phyloP scores from a whole-genome alignment of 1,140 invertebrate species.

The Vanessa tameamea region DNA sequence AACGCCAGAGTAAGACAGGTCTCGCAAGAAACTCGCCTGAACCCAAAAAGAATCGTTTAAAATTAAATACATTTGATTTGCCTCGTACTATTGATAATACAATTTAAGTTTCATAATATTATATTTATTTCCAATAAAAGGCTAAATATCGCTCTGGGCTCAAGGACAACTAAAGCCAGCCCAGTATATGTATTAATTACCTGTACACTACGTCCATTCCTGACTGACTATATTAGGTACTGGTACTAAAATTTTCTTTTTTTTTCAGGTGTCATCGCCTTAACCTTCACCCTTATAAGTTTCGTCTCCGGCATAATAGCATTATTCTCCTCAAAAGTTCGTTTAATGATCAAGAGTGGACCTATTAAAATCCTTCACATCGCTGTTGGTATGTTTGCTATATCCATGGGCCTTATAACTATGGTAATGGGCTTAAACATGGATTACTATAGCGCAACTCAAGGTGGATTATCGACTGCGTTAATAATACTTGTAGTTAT shows the following conservation, averaged over 20 bases:
- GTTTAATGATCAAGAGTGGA: slow-evolving; percentile 61
- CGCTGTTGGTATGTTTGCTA: slow-evolving; percentile 61
- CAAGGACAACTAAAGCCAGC: no score
- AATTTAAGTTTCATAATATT: no score
- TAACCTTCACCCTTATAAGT: slow-evolving; percentile 66
- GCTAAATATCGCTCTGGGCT: no score
- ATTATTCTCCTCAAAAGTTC: slow-evolving; percentile 72
- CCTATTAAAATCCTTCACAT: slow-evolving; percentile 71
- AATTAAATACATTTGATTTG: no score
- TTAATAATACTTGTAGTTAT: slow-evolving; percentile 62
- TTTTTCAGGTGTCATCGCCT: slow-evolving; percentile 71
- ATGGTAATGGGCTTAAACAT: slow-evolving; percentile 69
- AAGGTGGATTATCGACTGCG: slow-evolving; percentile 55
- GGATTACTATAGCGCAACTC: slow-evolving; percentile 53
- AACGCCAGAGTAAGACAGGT: no score
- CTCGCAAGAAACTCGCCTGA: no score
- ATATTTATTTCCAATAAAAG: no score
- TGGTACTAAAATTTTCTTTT: not conserved
- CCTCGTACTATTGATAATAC: no score
- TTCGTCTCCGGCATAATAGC: slow-evolving; percentile 67
- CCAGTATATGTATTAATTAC: no score
- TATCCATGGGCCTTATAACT: slow-evolving; percentile 68
- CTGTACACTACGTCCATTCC: no score
- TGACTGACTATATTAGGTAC: no score
- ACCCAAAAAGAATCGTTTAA: no score